These are phyloP conservation scores for Phragmatobia fuliginosa DNA, from an alignment of 2,888 invertebrate genomes.

Conservation along the genomic window DNA sequence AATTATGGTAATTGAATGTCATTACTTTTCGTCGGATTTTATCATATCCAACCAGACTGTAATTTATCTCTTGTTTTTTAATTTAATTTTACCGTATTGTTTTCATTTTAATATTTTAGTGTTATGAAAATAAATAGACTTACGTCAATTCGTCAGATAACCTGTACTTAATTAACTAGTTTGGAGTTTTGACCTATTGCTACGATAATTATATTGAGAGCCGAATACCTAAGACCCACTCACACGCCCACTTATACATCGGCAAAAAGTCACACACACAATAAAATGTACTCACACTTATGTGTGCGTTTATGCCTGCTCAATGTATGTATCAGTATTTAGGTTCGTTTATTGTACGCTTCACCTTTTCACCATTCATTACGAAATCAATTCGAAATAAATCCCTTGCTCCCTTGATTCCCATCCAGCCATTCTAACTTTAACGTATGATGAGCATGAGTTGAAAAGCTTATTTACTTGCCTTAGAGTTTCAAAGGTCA, in stretches of 20 bases:
- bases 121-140: constrained; percentile 27
- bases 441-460: not conserved
- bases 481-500: not conserved
- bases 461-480: not conserved
- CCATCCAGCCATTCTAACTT: not conserved
- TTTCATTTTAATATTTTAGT: constrained; percentile 20
- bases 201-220: constrained; percentile 13
- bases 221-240: not conserved
- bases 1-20: not conserved
- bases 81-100: not conserved
- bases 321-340: no score
- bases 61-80: constrained; percentile 1
- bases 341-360: not conserved
- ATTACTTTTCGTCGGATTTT: constrained; percentile 1
- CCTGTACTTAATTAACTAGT: constrained; percentile 21
- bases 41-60: not conserved
- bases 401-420: no score
- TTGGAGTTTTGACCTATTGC: constrained; percentile 15
- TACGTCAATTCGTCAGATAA: constrained; percentile 48
- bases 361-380: not conserved
- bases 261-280: not conserved
- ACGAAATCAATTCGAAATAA: not conserved
- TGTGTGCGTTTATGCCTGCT: not conserved
- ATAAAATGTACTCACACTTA: not conserved
- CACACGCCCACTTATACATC: not conserved